Conservation (phyloP, 2,797 vertebrate genomes). For the Manis javanica region DNA sequence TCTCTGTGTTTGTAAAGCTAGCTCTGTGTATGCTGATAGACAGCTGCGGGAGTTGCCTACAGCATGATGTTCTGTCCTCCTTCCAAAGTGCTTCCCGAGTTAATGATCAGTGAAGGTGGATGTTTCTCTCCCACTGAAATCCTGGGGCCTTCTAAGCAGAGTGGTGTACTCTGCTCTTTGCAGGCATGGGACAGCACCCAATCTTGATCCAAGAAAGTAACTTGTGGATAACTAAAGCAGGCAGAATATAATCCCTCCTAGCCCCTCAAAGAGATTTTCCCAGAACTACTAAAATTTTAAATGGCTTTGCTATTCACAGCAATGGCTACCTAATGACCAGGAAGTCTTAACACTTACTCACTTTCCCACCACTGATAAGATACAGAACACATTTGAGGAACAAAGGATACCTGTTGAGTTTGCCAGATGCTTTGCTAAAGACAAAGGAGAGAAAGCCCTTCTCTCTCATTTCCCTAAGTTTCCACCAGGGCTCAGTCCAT, state of each 20-base stretch:
- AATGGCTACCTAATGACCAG: constrained; percentile 32
- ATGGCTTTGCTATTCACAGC: background rate
- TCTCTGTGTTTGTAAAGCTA: background rate
- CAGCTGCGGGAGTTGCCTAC: background rate
- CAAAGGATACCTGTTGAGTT: background rate
- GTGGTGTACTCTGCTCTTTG: background rate
- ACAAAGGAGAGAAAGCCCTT: background rate
- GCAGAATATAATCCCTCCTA: background rate
- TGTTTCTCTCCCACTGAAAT: background rate
- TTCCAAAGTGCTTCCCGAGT: background rate
- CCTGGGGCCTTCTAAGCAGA: background rate
- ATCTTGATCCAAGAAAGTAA: background rate
- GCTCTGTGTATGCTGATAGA: background rate
- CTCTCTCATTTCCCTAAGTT: background rate
- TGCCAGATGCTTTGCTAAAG: background rate
- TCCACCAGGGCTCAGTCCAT: background rate
- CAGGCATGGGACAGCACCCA: background rate
- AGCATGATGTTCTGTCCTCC: background rate
- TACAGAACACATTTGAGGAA: background rate
- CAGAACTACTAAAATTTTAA: background rate
- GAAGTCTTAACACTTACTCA: background rate
- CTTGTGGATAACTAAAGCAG: background rate
- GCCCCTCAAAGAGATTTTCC: background rate
- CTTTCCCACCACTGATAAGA: background rate
- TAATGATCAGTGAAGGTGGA: background rate